Evolutionary conservation across 2,113 vertebrate species (phyloP), one percentile per base, ranked within the genome.

Genomic region (Gorilla gorilla): DNA sequence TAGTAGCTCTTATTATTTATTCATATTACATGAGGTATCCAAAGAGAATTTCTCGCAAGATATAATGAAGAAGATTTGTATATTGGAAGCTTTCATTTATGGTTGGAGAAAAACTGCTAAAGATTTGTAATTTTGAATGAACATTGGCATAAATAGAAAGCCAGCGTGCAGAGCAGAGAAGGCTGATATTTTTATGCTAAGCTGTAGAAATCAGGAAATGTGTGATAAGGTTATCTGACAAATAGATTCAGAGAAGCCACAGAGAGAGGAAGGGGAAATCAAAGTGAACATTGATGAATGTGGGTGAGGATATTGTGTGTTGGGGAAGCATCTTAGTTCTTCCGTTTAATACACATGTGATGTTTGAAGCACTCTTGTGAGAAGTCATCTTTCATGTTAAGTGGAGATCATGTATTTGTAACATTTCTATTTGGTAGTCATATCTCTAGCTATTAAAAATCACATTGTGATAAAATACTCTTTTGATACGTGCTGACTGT

Each of bases 351-450:
- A 66, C 6, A 0, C 1, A 0, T 20, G 30, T 43, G 91, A 45
- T 32, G 61, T 93, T 52, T 43, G 30, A 89, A 96, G 76, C 27
- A 27, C 6, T 89, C 70, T 90, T 57, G 55, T 38, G 92, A 80
- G 92, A 96, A 92, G 61, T 50, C 83, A 79, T 96, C 80, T 83
- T 96, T 97, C 40, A 27, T 83, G 59, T 92, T 87, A 97, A 92
- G 83, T 82, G 70, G n/a, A 61, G 83, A 97, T 92, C 88, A 93
- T 89, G 78, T 78, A 93, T 93, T 93, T 40, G 57, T 95, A 90
- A 57, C 80, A 83, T 92, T 95, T 92, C 55, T 75, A 88, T 90
- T 84, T 75, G n/a, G 25, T 43, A 84, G n/a, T 90, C 55, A 52
- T 89, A 83, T 92, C 93, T 83, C 61, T 20, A 79, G 43, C 75